These are phyloP conservation scores for Eulemur macaco DNA, from an alignment of 2,113 vertebrate genomes.

Conservation along the genomic window DNA sequence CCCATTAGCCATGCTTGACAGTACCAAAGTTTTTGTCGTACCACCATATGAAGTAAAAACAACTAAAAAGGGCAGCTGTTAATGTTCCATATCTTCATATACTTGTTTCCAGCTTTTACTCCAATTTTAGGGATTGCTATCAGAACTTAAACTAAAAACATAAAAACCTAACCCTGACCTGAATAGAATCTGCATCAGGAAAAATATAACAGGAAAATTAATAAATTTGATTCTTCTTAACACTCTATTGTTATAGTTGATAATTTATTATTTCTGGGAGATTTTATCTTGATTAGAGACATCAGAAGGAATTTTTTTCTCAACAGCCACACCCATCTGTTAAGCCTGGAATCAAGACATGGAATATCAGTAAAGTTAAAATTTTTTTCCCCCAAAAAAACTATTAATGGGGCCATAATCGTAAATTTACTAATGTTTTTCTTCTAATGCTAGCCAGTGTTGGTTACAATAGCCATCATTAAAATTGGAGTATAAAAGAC, in stretches of 20 bases:
- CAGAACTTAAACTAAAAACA: neutral
- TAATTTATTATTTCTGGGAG: neutral
- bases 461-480: neutral
- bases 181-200: neutral
- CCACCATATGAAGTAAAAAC: neutral
- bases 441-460: neutral
- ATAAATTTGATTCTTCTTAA: neutral
- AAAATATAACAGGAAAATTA: neutral
- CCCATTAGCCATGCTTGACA: neutral
- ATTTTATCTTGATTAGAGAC: constrained; percentile 18
- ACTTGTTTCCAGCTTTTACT: neutral
- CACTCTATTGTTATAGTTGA: neutral
- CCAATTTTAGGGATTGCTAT: neutral
- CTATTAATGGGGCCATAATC: neutral
- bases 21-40: neutral
- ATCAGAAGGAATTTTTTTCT: neutral
- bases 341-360: neutral
- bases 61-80: neutral
- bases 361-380: constrained; percentile 39
- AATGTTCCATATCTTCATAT: neutral
- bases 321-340: neutral
- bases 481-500: neutral
- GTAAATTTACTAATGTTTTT: constrained; percentile 42
- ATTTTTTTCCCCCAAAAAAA: neutral
- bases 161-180: neutral